Percentiles rank a stretch among this genome's conserved stretches.
These are phyloP conservation scores for Hippocampus zosterae DNA, from an alignment of 2,113 vertebrate species.

Conservation along the genomic window DNA sequence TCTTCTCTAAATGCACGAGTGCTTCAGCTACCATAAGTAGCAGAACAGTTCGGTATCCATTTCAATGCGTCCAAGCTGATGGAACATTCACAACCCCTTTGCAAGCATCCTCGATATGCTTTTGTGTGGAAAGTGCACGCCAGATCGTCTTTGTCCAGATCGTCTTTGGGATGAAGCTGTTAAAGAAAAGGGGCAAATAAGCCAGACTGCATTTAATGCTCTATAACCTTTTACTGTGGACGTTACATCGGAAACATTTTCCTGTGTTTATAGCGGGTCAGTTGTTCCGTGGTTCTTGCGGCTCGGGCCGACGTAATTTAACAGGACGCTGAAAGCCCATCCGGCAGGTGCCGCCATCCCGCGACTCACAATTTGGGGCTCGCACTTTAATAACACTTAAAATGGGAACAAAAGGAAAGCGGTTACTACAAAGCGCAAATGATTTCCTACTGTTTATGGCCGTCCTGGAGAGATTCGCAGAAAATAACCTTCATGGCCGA, in stretches of 20 bases:
- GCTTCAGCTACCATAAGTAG: too few relatives aligned
- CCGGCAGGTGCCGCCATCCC: constrained; percentile 30
- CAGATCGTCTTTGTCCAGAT: constrained; percentile 20
- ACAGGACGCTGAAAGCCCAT: constrained; percentile 33
- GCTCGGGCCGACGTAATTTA: constrained; percentile 28
- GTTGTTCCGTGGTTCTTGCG: constrained; percentile 38
- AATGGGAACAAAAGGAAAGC: constrained; percentile 12
- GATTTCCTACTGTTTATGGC: not conserved
- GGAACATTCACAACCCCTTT: constrained; percentile 15
- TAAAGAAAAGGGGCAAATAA: constrained; percentile 28
- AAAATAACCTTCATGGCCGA: constrained; percentile 1
- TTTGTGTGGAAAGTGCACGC: not conserved
- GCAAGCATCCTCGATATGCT: not conserved
- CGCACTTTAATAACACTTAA: constrained; percentile 25
- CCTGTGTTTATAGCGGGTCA: constrained; percentile 50
- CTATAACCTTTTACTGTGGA: constrained; percentile 42
- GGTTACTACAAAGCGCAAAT: constrained; percentile 7
- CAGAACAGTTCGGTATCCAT: not conserved
- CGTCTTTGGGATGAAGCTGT: constrained; percentile 32
- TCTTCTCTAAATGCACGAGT: too few relatives aligned
- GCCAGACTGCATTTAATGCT: constrained; percentile 42
- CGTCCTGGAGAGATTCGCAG: not conserved
- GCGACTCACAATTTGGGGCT: constrained; percentile 9
- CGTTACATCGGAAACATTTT: constrained; percentile 42
- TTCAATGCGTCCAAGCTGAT: constrained; percentile 2